These are phyloP conservation scores for Hippopotamyrus pictus DNA, from an alignment of 2,797 vertebrate genomes.

Conservation along the genomic window DNA sequence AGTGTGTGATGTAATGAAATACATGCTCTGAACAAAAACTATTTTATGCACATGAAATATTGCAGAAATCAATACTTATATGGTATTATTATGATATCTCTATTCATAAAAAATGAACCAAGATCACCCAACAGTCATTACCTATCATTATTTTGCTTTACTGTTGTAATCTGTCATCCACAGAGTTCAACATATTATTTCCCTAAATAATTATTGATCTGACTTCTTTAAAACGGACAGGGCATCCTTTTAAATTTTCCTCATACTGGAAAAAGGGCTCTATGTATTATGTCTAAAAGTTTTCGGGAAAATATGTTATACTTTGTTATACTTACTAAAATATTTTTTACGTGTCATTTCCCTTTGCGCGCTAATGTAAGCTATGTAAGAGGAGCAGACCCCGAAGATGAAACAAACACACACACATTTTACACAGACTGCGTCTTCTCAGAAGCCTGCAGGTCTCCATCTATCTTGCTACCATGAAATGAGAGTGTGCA, in stretches of 20 bases:
- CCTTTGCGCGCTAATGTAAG: neutral
- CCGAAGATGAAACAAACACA: neutral
- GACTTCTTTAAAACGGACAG: neutral
- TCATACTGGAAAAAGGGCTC: neutral
- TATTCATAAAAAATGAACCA: neutral
- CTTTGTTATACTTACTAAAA: neutral
- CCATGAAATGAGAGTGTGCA: neutral
- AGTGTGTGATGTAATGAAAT: slow-evolving; percentile 17
- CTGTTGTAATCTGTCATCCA: neutral
- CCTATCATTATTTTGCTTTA: neutral
- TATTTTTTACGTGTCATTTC: neutral
- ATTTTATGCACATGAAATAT: neutral
- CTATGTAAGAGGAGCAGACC: neutral
- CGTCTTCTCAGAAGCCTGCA: neutral
- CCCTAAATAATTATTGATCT: neutral
- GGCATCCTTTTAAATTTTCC: neutral
- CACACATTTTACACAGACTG: neutral
- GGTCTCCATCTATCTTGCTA: neutral
- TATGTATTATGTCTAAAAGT: neutral
- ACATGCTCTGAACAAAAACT: slow-evolving; percentile 6
- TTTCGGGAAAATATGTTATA: neutral
- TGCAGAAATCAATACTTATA: neutral
- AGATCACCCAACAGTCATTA: neutral
- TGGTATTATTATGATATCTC: neutral
- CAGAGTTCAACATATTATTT: neutral